Percentiles rank a stretch among this genome's conserved stretches.
Evolutionary conservation across 2,888 invertebrate species (phyloP).

Genomic region (Gibbula magus): DNA sequence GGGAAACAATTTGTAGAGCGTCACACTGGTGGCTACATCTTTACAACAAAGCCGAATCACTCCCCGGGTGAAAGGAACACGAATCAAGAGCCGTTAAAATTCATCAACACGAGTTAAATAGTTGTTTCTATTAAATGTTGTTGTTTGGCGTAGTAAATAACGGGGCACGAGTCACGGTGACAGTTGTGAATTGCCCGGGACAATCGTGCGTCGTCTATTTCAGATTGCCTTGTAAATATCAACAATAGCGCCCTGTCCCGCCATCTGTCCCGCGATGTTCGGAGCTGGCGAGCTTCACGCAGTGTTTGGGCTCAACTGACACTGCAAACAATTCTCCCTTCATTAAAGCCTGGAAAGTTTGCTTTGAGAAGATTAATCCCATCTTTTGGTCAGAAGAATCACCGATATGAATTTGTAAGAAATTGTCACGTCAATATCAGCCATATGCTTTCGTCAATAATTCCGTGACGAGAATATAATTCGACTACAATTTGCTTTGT

Average conservation of each 20-base stretch:
- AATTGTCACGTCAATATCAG: conserved; percentile 21
- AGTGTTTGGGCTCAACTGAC: neutral
- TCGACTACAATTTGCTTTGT: neutral
- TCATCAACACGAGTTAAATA: conserved; percentile 23
- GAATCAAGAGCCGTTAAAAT: conserved; percentile 14
- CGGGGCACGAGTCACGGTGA: conserved; percentile 2
- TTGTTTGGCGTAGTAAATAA: conserved; percentile 27
- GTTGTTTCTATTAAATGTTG: conserved; percentile 15
- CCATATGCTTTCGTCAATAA: conserved; percentile 19
- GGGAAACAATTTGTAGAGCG: neutral
- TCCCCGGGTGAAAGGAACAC: neutral
- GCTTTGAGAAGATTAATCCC: conserved; percentile 19
- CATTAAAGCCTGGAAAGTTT: conserved; percentile 17
- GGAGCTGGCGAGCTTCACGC: neutral
- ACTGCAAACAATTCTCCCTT: conserved; percentile 15
- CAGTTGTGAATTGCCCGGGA: conserved; percentile 22
- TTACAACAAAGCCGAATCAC: neutral
- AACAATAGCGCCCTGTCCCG: conserved; percentile 1
- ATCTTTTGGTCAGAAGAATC: conserved; percentile 16
- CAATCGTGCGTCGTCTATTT: conserved; percentile 28
- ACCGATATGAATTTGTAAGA: conserved; percentile 24
- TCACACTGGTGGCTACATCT: neutral
- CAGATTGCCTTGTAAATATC: conserved; percentile 14
- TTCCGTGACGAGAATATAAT: conserved; percentile 20
- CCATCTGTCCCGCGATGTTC: conserved; percentile 24